Base-by-base conservation (phyloP, 2,113 vertebrate species). In the Psettodes erumei region DNA sequence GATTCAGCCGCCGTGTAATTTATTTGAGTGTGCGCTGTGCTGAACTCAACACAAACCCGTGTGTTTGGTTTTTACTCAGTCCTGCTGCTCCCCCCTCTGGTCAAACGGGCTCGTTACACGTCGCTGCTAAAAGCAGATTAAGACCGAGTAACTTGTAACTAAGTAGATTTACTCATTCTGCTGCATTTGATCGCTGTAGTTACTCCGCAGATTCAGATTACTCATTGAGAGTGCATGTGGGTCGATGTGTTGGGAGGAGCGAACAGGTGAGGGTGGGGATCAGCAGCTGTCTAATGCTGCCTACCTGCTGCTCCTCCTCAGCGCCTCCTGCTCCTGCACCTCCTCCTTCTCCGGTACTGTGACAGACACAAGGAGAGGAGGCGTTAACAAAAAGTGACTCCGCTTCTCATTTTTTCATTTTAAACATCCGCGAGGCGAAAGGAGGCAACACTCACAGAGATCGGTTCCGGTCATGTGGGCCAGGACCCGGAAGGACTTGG, bases 241-340 rank as follows among this genome's bases (percentile, higher is more conserved):
- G 59, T 40, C 4, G 6, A 21, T n/a, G 19, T 13, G 64, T 19
- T 54, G 53, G 21, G 8, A 27, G 12, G 15, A n/a, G 70, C 32
- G 63, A 21, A 43, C 73, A 76, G 83, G 82, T 77, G 77, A 63
- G 63, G 61, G 55, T 2, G 23, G 79, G 67, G 47, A 56, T 75
- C 84, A 87, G 77, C 73, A 71, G 75, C 63, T 76, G 82, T 72
- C 48, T 88, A 63, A 62, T 58, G 79, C 86, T 88, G 91, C 97
- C 94, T 98, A 99, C 98, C 98, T 99, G 93, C 98, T 99, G 93
- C 96, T 95, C 89, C 92, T 95, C 89, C 91, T 94, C 90, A 97
- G 91, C 60, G 91, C 95, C 88, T 96, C 96, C 78, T 96, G 95
- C 27, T 97, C 94, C 28, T 97, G 95, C 60, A 95, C 95, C 30